Base-by-base conservation (phyloP, 2,113 vertebrate species). In the Ceyx melanurus region DNA sequence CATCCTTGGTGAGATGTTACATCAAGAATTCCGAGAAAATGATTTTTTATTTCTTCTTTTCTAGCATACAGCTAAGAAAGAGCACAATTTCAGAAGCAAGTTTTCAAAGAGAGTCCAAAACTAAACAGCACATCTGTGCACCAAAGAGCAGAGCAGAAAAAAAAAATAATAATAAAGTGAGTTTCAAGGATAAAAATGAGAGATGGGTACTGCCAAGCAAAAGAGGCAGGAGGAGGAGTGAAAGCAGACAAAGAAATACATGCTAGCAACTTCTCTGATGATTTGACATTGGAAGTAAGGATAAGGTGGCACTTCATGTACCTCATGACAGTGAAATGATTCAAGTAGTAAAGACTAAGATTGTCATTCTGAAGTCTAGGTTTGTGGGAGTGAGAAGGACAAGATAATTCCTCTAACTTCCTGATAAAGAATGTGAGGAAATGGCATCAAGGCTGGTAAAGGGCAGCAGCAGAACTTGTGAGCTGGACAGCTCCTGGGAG, bases 81-180 rank as follows among this genome's bases (percentile, higher is more conserved):
- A 4, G 17, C 9, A 51, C 5, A 6, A 2, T 10, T 10, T 17
- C 40, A 82, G 62, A 22, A 74, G 48, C 2, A 60, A 29, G 13
- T 20, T 64, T 45, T 31, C 43, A 29, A n/a, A 73, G 57, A 65
- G 9, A n/a, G 4, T 7, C 14, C 37, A 26, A n/a, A 65, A n/a
- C 10, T 29, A 73, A 76, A 65, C 2, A 29, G 31, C 53, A 60
- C 15, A 22, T 56, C 19, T 23, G 4, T 45, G 45, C 4, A 35
- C 29, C 40, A 54, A 53, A 15, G 11, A 61, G 20, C 31, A 76
- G 62, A 46, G 33, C 33, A 50, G 11, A 25, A 16, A 51, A 21
- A 9, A 25, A 29, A 48, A 5, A 15, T 21, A 2, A 22, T n/a
- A 15, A 15, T 6, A 2, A 25, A 16, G 7, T 6, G 2, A 31